Evolutionary conservation across 2,113 vertebrate genomes (phyloP).

Genomic region (Prietella phreatophila): DNA sequence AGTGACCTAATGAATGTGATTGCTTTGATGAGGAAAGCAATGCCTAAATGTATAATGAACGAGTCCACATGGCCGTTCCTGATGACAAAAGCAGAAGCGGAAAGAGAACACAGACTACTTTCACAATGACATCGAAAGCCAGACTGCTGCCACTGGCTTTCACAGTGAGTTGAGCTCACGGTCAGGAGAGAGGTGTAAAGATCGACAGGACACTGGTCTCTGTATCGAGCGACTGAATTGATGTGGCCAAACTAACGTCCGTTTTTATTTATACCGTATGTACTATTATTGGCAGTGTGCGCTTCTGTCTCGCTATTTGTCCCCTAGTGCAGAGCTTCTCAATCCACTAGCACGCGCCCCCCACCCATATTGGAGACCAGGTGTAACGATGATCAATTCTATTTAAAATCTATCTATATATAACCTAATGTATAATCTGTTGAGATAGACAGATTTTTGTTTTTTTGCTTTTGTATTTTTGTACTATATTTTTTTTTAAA

Average conservation of each 20-base stretch:
- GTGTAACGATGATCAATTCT: too few species aligned
- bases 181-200: not conserved
- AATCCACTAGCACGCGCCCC: too few species aligned
- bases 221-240: not conserved
- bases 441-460: too few species aligned
- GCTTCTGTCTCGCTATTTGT: not conserved
- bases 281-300: not conserved
- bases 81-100: not conserved
- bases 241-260: not conserved
- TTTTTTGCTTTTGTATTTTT: too few species aligned
- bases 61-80: not conserved
- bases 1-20: conserved; percentile 28
- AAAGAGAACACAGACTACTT: not conserved
- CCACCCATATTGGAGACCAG: too few species aligned
- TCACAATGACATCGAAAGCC: not conserved
- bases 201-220: not conserved
- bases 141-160: not conserved
- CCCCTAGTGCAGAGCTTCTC: too few species aligned
- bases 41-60: not conserved
- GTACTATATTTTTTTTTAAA: too few species aligned
- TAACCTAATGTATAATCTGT: too few species aligned
- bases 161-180: not conserved
- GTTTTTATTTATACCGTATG: too few species aligned
- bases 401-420: too few species aligned
- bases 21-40: conserved; percentile 23